Evolutionary conservation across 64 coral and sea anemone species (phyloP), one percentile per base, ranked within the genome.

Genomic region (Montipora sp.): DNA sequence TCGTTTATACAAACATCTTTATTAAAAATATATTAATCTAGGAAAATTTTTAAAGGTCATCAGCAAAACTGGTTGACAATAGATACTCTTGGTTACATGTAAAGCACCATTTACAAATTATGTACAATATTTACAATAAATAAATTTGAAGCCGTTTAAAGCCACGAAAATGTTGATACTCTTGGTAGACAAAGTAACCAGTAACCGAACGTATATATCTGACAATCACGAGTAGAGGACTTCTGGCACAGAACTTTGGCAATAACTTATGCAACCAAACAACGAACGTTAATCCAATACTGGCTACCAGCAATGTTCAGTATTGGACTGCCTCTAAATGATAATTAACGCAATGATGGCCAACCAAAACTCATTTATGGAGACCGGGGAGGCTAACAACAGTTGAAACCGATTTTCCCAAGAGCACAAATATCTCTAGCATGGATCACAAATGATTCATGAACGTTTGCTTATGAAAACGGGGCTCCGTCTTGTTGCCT

Each of bases 1-100:
- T 51, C n/a, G 20, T 72, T 69, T 85, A 72, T 85, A 72, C 82
- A 85, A 85, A 85, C 82, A 72, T 85, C 82, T 85, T 85, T 85
- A 85, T 85, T 85, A 85, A 85, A 85, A 85, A 85, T 85, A 85
- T 85, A 85, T 85, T 85, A 85, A 85, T 85, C 82, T 85, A 85
- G 47, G 82, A 85, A 85, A 85, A 85, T 71, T 68, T 57, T 83
- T 85, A 85, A 71, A 85, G 71, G 82, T 85, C 82, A 85, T 48
- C 65, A 85, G 82, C 82, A 72, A 72, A 84, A 85, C 82, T 85
- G 82, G 59, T 70, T 48, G 82, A 85, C 82, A 71, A 85, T 85
- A 85, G 82, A 85, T 85, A 85, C 65, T 85, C 81, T 84, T 47
- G 81, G 81, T 72, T 85, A 85, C 14, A 85, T 47, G 82, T 85